These are phyloP conservation scores for Penelope pileata DNA, from an alignment of 2,113 vertebrate species.

Conservation along the genomic window DNA sequence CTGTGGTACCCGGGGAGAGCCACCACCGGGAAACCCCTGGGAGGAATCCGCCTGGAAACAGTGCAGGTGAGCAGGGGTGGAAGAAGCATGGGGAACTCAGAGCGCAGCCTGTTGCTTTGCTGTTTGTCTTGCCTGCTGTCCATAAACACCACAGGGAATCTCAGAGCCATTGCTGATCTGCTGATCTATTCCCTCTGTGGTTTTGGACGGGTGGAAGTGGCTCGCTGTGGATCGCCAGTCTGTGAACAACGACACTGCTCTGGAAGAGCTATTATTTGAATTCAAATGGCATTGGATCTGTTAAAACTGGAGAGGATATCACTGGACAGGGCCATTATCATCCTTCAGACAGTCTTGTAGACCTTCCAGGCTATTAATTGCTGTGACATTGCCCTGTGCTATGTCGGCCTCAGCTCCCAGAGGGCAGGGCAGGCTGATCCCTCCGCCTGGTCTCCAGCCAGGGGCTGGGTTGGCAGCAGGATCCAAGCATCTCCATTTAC, in stretches of 20 bases:
- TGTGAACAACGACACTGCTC: background rate
- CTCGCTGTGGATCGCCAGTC: background rate
- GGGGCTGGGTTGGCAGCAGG: background rate
- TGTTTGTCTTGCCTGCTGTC: background rate
- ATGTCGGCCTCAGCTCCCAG: background rate
- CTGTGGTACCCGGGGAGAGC: background rate
- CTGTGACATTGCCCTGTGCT: background rate
- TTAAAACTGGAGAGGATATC: background rate
- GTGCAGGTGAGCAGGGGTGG: background rate
- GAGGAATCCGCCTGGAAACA: background rate
- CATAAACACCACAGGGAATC: background rate
- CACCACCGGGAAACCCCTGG: background rate
- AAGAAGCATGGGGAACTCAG: background rate
- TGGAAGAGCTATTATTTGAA: background rate
- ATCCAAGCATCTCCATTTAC: background rate
- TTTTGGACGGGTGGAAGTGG: background rate
- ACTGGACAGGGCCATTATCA: background rate
- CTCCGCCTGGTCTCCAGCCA: background rate
- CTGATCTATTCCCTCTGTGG: background rate
- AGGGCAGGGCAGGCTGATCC: background rate
- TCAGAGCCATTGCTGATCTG: background rate
- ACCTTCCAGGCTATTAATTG: background rate
- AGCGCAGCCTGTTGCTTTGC: background rate
- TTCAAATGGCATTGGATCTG: background rate
- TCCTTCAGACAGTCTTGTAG: background rate